phyloP scores from a whole-genome alignment of 2,888 invertebrate species.

The Stenurella melanura region DNA sequence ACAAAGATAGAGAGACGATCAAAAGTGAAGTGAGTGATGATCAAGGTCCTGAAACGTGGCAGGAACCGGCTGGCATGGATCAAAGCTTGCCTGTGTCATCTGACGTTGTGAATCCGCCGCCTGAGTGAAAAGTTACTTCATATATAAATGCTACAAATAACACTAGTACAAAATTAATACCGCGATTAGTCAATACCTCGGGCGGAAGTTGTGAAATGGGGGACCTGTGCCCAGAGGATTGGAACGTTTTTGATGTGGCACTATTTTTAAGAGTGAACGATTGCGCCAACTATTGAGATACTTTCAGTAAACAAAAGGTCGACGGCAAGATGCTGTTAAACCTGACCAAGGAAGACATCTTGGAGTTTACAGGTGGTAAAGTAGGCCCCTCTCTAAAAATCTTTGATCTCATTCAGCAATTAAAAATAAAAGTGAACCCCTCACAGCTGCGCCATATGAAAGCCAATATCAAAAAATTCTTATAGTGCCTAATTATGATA shows the following conservation, averaged over 20 bases:
- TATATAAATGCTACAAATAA: conserved; percentile 78
- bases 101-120: conserved; percentile 74
- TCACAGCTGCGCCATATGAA: conserved; percentile 80
- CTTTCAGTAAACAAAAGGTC: conserved; percentile 81
- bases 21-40: conserved; percentile 64
- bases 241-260: conserved; percentile 91
- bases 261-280: conserved; percentile 94
- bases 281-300: conserved; percentile 82
- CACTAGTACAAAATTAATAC: conserved; percentile 78
- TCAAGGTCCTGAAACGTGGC: conserved; percentile 75
- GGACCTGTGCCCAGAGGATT: conserved; percentile 80
- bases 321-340: conserved; percentile 88
- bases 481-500: conserved; percentile 76
- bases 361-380: conserved; percentile 92
- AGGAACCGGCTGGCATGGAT: conserved; percentile 77
- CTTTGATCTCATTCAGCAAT: conserved; percentile 92
- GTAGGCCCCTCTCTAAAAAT: conserved; percentile 96
- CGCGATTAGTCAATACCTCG: conserved; percentile 78
- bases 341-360: conserved; percentile 92
- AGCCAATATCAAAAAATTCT: conserved; percentile 80
- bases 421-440: conserved; percentile 89
- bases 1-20: conserved; percentile 15
- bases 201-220: conserved; percentile 75
- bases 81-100: conserved; percentile 73
- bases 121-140: conserved; percentile 78